A percentile compares a stretch with the other conserved stretches of the same genome.
Conservation (phyloP, 1,140 invertebrate genomes). For the Grapholita molesta region DNA sequence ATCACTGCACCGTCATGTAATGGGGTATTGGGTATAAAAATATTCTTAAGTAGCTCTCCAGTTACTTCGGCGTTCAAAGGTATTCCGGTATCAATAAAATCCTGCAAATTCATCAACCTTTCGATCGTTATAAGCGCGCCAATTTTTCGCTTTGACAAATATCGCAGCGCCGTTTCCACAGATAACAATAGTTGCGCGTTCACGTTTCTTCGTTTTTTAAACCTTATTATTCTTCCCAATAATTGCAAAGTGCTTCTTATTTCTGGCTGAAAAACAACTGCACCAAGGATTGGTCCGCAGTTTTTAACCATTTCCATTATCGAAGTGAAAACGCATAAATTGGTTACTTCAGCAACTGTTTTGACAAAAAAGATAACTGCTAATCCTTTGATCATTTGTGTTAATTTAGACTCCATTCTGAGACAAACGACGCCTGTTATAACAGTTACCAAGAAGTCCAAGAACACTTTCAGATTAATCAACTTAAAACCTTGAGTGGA, state of each 20-base stretch:
- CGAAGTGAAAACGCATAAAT: neutral
- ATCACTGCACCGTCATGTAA: constrained; percentile 19
- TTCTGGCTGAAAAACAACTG: neutral
- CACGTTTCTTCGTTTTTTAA: neutral
- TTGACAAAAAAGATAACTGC: neutral
- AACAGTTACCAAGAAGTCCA: neutral
- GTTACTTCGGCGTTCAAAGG: neutral
- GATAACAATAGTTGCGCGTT: neutral
- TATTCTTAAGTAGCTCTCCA: constrained; percentile 16
- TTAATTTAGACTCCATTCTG: neutral
- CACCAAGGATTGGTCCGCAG: neutral
- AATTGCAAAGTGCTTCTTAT: neutral
- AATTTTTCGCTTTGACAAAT: constrained; percentile 6
- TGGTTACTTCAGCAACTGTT: neutral
- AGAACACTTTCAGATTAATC: neutral
- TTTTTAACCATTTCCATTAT: neutral
- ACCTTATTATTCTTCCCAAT: neutral
- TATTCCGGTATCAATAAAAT: constrained; percentile 1
- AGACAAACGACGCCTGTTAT: neutral
- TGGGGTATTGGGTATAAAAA: constrained; percentile 13
- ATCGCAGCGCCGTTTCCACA: neutral
- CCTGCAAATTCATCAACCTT: neutral
- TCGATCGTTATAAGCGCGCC: constrained; percentile 18
- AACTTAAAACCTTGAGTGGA: neutral
- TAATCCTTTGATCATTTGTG: neutral